Evolutionary conservation across 2,888 invertebrate species (phyloP), one percentile per base, ranked within the genome.

Genomic region (Dynastes hyllus): DNA sequence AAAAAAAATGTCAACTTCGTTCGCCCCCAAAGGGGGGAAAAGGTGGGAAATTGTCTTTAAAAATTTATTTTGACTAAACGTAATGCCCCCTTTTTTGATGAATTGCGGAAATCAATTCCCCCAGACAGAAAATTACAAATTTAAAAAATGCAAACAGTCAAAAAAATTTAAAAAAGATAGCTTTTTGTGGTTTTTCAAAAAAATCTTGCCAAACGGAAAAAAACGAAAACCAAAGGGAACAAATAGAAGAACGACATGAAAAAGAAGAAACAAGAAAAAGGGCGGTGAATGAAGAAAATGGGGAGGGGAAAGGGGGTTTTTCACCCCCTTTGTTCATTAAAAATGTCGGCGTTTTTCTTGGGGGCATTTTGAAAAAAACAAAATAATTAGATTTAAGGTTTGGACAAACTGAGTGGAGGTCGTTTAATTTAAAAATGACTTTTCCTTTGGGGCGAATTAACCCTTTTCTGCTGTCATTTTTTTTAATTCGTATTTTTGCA

Each of bases 141-240:
- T 71, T n/a, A n/a, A 78, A 78, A 78, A 78, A 78, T 65, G 78
- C 53, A 65, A 71, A 65, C 78, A 73, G 65, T 73, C 69, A 78
- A 53, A 51, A 65, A 78, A 73, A 71, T 78, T 78, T n/a, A n/a
- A n/a, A 78, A 78, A 78, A 78, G 73, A 73, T 70, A 78, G 63
- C 78, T 78, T 67, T 78, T 77, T 73, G 73, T 55, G 63, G 71
- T 66, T 53, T 76, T 76, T 55, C 53, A 55, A 76, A 67, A 66
- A 51, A 53, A 67, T 37, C 66, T 76, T 76, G 67, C n/a, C 53
- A 76, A 66, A 76, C 66, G 55, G 22, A 66, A 66, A 51, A 55
- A 58, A 73, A 53, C 37, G 53, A 66, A 76, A 67, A 76, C 66
- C 66, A 76, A 76, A 29, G 55, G n/a, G 67, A 29, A 55, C 76